Evolutionary conservation across 2,797 vertebrate genomes (phyloP), one percentile per base, ranked within the genome.

Genomic region (Syngnathus rostellatus): DNA sequence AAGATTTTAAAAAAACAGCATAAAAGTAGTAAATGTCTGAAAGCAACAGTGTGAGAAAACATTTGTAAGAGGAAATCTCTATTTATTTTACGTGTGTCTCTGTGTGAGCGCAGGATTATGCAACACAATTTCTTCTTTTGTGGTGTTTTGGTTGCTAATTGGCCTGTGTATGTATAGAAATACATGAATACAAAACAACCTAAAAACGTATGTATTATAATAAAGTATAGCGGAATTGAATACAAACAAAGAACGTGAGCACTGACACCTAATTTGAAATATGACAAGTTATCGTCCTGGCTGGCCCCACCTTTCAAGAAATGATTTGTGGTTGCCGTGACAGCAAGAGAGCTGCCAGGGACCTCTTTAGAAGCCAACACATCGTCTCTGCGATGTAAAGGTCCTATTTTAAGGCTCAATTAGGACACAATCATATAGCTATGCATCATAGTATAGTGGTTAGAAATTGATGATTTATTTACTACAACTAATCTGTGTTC

Each of bases 1-100:
- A 51, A 63, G 59, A 23, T 62, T 17, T 1, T 8, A 51, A 51
- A 58, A 71, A 73, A 57, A 57, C 6, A 31, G 21, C 12, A 37
- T 16, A 6, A 6, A 31, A 1, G 23, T 12, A 1, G 23, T 12
- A 2, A 25, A 55, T 54, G 0, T 11, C 4, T 54, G n/a, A 54
- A 10, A 10, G 50, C 9, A 8, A 21, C 21, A 53, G 2, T 10
- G 11, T 53, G 51, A 21, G n/a, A 23, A 53, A 51, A 51, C 17
- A 16, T 14, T 16, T n/a, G 16, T n/a, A 48, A 48, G 46, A 14
- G 6, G 16, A 19, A 8, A 1, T 14, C 11, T 45, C 21, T 53
- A 21, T 23, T 23, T 53, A n/a, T 51, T 51, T 51, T 9, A 3
- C 8, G 17, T 6, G 19, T 51, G 14, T 16, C 5, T 50, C 19